Conservation (phyloP, 2,113 vertebrate genomes). For the Copsychus sechellarum region DNA sequence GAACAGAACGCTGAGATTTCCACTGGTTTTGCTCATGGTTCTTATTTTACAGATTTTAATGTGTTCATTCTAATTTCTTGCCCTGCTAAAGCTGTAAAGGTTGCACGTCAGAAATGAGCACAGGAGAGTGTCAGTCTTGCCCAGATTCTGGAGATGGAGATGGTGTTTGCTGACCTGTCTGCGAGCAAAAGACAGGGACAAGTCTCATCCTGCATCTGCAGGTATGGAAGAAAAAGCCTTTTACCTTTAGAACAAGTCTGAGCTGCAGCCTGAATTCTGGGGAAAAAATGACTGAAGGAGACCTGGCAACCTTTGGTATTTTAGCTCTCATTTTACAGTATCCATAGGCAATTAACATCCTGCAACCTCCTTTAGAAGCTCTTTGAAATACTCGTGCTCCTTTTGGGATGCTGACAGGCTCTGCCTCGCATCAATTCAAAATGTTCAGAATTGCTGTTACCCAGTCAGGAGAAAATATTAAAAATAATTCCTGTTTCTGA, state of each 20-base stretch:
- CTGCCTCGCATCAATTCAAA: slow-evolving; percentile 11
- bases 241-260: slow-evolving; percentile 42
- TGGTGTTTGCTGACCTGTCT: slow-evolving; percentile 24
- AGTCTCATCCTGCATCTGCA: slow-evolving; percentile 45
- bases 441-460: not conserved
- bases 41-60: not conserved
- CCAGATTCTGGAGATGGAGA: not conserved
- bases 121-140: not conserved
- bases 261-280: slow-evolving; percentile 35
- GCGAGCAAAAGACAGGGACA: not conserved
- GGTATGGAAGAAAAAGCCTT: not conserved
- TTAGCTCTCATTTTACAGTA: slow-evolving; percentile 61
- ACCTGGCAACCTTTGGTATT: slow-evolving; percentile 67
- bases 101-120: not conserved
- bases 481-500: not conserved
- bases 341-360: slow-evolving; percentile 66
- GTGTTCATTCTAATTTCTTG: not conserved
- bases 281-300: slow-evolving; percentile 41
- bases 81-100: not conserved
- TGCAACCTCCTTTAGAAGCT: slow-evolving; percentile 57
- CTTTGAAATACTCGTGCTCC: slow-evolving; percentile 31
- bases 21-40: not conserved
- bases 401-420: slow-evolving; percentile 32
- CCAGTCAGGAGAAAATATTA: not conserved
- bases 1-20: not conserved